Evolutionary conservation across 2,888 invertebrate species (phyloP), one percentile per base, ranked within the genome.

Genomic region (Iphiclides podalirius): DNA sequence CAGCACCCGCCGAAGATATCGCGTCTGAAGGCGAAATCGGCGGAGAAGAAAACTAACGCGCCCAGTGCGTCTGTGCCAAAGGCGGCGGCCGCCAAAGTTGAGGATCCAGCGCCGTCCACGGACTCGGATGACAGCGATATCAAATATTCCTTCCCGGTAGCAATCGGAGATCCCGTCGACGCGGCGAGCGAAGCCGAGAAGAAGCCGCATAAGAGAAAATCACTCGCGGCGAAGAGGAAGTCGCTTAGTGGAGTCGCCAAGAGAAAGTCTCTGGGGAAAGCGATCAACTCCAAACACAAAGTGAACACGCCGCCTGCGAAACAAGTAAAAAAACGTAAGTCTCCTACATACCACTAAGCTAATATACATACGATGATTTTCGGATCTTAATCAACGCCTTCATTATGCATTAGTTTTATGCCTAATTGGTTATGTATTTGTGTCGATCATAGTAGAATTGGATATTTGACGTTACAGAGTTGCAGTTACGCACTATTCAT

Each of bases 101-200:
- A 31, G 16, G 20, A 20, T 20, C 53, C 69, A 52, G 60, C 62
- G 55, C 63, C 66, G 54, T 72, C 72, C 2, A 78, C 77, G 12
- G 86, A 86, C 61, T 86, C 87, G 0, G 88, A 88, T 31, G 88
- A 88, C 44, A 85, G 82, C 50, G 87, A 87, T 36, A 67, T 83
- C 1, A 87, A 87, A 69, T 88, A 88, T 62, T 84, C 88, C 13
- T 88, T 88, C 60, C 88, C 88, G 4, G 69, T 70, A 58, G 60
- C 63, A 17, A 56, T 45, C 13, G 52, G 54, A 20, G 43, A 55
- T 47, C 12, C 6, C 13, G 26, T 39, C 9, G 23, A 42, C 33
- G n/a, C 31, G 13, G 7, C 35, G 1, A 9, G 17, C 3, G 50
- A 55, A 15, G 47, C 44, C 7, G 55, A 52, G 13, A 62, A 53